A percentile compares a stretch with the other conserved stretches of the same genome.
Evolutionary conservation across 2,113 vertebrate genomes (phyloP).

Genomic region (Sylvietta virens): DNA sequence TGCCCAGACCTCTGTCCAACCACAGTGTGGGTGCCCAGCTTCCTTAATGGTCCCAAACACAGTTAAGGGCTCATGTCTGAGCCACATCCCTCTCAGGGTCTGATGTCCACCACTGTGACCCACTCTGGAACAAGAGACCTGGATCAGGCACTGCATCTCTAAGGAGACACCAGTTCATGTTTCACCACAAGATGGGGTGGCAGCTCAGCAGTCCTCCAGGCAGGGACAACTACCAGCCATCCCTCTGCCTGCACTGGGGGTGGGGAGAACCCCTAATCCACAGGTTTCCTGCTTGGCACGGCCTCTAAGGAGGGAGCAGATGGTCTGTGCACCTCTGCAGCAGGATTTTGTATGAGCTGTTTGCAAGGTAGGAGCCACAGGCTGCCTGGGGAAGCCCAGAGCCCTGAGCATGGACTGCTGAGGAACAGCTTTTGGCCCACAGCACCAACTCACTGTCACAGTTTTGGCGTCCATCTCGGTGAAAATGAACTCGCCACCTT

Average conservation of each 20-base stretch:
- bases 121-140: not conserved
- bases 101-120: not conserved
- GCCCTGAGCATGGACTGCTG: not conserved
- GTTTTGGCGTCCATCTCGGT: conserved; percentile 98
- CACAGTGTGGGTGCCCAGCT: not conserved
- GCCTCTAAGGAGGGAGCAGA: not conserved
- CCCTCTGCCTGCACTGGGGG: not conserved
- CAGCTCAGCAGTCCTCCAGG: conserved; percentile 6
- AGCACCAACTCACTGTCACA: conserved; percentile 80
- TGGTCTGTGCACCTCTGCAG: not conserved
- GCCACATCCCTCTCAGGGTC: not conserved
- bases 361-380: not conserved
- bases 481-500: conserved; percentile 97
- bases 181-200: conserved; percentile 38
- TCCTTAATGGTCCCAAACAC: not conserved
- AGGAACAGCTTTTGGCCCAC: not conserved
- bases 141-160: not conserved
- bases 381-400: not conserved
- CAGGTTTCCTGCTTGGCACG: accelerated
- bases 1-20: not conserved
- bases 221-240: not conserved
- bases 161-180: not conserved
- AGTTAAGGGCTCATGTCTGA: not conserved
- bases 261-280: not conserved
- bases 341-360: not conserved